phyloP scores from a whole-genome alignment of 2,888 invertebrate genomes.

The Mimachlamys varia region DNA sequence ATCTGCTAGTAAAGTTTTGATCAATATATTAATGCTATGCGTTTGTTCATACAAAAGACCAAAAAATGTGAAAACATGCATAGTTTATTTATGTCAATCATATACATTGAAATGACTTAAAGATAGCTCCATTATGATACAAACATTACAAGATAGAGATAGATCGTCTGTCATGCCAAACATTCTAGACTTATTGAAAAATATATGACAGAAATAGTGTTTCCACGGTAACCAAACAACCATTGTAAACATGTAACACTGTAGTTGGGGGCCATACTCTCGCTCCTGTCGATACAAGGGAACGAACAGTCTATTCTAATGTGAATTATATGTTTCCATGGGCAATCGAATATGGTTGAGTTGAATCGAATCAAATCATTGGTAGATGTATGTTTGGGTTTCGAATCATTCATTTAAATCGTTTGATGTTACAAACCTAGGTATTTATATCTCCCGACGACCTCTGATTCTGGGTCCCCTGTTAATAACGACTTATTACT shows the following conservation, averaged over 20 bases:
- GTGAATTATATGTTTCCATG: constrained; percentile 7
- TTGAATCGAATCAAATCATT: background rate
- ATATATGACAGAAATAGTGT: background rate
- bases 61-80: no score
- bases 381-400: background rate
- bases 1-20: no score
- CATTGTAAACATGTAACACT: background rate
- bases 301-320: background rate
- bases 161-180: no score
- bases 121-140: no score
- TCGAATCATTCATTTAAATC: background rate
- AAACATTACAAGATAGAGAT: no score
- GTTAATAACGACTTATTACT: background rate
- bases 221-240: background rate
- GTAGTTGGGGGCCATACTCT: background rate
- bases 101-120: no score
- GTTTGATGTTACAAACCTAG: background rate
- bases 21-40: no score
- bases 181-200: no score
- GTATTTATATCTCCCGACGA: background rate
- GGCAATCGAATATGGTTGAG: background rate
- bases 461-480: background rate
- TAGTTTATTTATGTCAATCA: no score
- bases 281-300: background rate
- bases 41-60: no score